Evolutionary conservation across 2,113 vertebrate species (phyloP).

Genomic region (Paramisgurnus dabryanus): DNA sequence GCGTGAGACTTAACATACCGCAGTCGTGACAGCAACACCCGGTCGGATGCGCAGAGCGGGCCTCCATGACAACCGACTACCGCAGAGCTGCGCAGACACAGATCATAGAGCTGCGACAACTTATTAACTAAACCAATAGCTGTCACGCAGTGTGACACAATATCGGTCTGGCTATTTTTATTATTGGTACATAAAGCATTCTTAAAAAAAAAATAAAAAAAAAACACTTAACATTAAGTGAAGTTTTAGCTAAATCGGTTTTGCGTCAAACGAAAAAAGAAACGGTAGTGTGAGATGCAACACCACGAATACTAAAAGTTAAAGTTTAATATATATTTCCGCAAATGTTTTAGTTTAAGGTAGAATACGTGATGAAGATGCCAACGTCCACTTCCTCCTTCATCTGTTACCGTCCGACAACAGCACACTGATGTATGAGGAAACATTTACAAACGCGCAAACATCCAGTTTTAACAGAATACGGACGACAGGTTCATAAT

Average conservation of each 20-base stretch:
- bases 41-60: slow-evolving; percentile 55
- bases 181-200: too few relatives aligned
- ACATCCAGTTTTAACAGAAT: background rate
- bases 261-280: background rate
- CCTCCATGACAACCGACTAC: slow-evolving; percentile 56
- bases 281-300: background rate
- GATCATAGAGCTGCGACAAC: background rate
- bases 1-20: background rate
- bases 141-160: background rate
- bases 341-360: background rate
- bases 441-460: background rate
- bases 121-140: background rate
- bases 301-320: background rate
- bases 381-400: slow-evolving; percentile 10
- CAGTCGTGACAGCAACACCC: slow-evolving; percentile 29
- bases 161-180: background rate
- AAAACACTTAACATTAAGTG: background rate
- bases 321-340: background rate
- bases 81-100: slow-evolving; percentile 57
- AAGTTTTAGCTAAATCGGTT: background rate
- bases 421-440: too few relatives aligned
- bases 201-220: too few relatives aligned
- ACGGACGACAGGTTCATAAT: background rate
- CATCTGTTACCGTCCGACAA: background rate
- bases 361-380: background rate